Evolutionary conservation across 2,113 vertebrate species (phyloP).

Genomic region (Malurus alboscapulatus): DNA sequence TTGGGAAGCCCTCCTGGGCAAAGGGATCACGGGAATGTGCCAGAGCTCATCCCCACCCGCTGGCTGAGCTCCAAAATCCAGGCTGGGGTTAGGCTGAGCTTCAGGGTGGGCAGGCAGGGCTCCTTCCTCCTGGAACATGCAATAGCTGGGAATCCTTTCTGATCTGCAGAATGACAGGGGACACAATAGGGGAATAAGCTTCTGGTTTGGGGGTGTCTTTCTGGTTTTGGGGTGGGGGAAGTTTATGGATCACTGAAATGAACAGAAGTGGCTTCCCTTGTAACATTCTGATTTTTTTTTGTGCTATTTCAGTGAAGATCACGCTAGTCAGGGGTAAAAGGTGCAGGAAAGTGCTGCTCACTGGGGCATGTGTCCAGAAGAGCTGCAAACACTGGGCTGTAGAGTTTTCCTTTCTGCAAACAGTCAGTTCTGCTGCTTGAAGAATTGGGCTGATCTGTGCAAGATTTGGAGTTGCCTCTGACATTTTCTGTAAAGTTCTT

Average conservation of each 20-base stretch:
- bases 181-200: neutral
- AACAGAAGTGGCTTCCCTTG: neutral
- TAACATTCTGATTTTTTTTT: neutral
- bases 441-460: slow-evolving; percentile 38
- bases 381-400: slow-evolving; percentile 10
- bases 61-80: neutral
- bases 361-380: neutral
- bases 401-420: slow-evolving; percentile 47
- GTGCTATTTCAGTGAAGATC: slow-evolving; percentile 1
- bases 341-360: neutral
- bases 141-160: neutral
- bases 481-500: slow-evolving; percentile 69
- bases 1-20: neutral
- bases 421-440: slow-evolving; percentile 59
- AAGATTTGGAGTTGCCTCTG: slow-evolving; percentile 65
- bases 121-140: neutral
- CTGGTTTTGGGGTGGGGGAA: neutral
- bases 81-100: neutral
- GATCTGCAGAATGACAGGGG: neutral
- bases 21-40: neutral
- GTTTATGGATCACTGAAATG: neutral
- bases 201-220: slow-evolving; percentile 6
- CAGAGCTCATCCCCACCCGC: neutral
- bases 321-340: neutral
- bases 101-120: neutral